A percentile compares a stretch with the other conserved stretches of the same genome.
phyloP scores from a whole-genome alignment of 2,797 vertebrate genomes.

The Austrolebias charrua region DNA sequence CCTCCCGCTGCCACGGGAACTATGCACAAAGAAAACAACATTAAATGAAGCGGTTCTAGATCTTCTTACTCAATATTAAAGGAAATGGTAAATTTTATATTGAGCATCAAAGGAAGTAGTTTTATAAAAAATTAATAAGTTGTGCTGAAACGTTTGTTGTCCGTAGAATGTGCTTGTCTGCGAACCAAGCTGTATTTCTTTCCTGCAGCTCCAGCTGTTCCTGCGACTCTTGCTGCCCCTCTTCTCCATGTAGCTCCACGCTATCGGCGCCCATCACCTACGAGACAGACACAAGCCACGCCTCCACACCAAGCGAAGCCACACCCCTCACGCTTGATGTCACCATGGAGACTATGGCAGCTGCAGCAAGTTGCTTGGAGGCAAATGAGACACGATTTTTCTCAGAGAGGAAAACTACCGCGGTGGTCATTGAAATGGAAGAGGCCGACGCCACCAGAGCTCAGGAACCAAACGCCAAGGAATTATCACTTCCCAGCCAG shows the following conservation, averaged over 20 bases:
- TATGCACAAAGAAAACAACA: neutral
- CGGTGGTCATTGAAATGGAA: slow-evolving; percentile 7
- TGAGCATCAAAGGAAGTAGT: too few relatives aligned
- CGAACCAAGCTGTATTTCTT: neutral
- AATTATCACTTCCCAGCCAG: slow-evolving; percentile 28
- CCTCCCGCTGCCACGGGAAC: neutral
- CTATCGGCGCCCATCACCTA: slow-evolving; percentile 81
- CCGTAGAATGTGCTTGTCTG: neutral
- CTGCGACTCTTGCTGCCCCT: slow-evolving; percentile 87
- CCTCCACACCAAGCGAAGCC: slow-evolving; percentile 78
- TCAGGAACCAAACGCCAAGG: slow-evolving; percentile 20
- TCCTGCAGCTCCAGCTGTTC: slow-evolving; percentile 83
- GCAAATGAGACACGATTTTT: neutral
- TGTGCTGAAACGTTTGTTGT: neutral
- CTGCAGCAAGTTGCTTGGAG: slow-evolving; percentile 35
- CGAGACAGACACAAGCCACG: slow-evolving; percentile 83
- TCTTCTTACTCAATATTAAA: too few relatives aligned
- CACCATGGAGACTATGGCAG: slow-evolving; percentile 58
- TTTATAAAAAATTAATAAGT: neutral
- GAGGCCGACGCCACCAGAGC: slow-evolving; percentile 2
- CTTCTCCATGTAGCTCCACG: slow-evolving; percentile 86
- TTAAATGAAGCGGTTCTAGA: neutral
- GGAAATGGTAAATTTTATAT: too few relatives aligned
- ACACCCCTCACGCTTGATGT: slow-evolving; percentile 58
- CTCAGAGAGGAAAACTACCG: slow-evolving; percentile 13